Evolutionary conservation across 2,113 vertebrate species (phyloP).

Genomic region (Oplegnathus fasciatus): DNA sequence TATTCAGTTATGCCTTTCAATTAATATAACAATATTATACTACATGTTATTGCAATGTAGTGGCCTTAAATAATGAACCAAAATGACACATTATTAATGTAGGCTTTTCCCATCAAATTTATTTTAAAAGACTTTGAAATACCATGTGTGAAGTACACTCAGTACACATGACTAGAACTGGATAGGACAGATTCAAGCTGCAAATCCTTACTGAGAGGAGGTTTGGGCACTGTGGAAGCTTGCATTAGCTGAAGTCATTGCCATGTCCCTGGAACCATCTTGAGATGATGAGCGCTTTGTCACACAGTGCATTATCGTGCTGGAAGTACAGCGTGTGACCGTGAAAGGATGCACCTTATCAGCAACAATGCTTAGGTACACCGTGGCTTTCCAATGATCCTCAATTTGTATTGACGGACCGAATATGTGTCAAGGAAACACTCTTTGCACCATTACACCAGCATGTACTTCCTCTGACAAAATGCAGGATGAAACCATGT

Average conservation of each 20-base stretch:
- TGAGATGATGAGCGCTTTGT: constrained; percentile 3
- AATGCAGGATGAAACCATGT: background rate
- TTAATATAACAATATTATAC: too few species aligned
- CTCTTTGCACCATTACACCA: background rate
- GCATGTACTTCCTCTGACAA: background rate
- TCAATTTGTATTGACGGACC: constrained; percentile 4
- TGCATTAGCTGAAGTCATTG: constrained; percentile 1
- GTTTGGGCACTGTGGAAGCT: background rate
- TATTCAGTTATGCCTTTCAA: too few species aligned
- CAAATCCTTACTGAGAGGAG: background rate
- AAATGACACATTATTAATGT: background rate
- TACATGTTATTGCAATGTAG: background rate
- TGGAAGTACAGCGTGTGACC: constrained; percentile 15
- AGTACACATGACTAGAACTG: background rate
- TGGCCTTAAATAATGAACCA: background rate
- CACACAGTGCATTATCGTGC: background rate
- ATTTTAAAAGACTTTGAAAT: background rate
- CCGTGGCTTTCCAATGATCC: background rate
- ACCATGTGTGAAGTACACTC: background rate
- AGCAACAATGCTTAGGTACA: constrained; percentile 4
- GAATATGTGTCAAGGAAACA: constrained; percentile 2
- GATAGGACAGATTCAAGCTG: background rate
- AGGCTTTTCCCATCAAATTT: too few species aligned
- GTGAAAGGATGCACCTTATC: constrained; percentile 7
- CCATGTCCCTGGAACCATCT: constrained; percentile 13